Conservation (phyloP, 1,140 invertebrate species). For the Camponotus pennsylvanicus region DNA sequence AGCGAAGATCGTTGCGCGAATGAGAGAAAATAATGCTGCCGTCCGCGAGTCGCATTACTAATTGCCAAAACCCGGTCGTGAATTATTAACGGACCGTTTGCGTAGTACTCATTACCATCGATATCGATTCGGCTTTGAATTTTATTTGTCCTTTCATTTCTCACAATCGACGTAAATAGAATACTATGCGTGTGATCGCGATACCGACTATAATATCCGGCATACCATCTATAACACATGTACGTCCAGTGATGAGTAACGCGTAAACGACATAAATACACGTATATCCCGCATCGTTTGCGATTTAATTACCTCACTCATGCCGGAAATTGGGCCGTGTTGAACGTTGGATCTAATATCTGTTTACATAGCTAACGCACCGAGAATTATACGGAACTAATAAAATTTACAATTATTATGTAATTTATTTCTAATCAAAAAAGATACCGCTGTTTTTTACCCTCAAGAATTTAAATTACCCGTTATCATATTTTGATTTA, state of each 20-base stretch:
- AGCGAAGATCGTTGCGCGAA: constrained; percentile 20
- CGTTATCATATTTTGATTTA: background rate
- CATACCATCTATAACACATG: constrained; percentile 28
- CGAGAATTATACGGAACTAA: background rate
- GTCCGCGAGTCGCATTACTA: constrained; percentile 49
- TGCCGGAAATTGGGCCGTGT: constrained; percentile 31
- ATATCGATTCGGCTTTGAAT: constrained; percentile 49
- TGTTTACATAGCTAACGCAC: background rate
- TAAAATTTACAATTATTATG: background rate
- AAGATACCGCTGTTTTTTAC: background rate
- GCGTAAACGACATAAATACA: constrained; percentile 35
- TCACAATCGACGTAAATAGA: constrained; percentile 32
- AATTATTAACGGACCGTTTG: constrained; percentile 57
- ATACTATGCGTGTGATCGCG: background rate
- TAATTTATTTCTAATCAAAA: background rate
- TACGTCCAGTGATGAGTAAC: constrained; percentile 13
- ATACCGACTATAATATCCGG: constrained; percentile 41
- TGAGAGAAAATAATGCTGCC: constrained; percentile 43
- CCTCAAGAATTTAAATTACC: background rate
- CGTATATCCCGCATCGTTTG: constrained; percentile 21
- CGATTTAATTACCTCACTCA: constrained; percentile 35
- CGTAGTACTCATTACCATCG: constrained; percentile 11
- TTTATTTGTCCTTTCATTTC: constrained; percentile 42
- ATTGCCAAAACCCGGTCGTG: constrained; percentile 50
- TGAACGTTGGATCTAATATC: constrained; percentile 11